These are phyloP conservation scores for Boloria selene DNA, from an alignment of 2,888 invertebrate species.

Conservation along the genomic window DNA sequence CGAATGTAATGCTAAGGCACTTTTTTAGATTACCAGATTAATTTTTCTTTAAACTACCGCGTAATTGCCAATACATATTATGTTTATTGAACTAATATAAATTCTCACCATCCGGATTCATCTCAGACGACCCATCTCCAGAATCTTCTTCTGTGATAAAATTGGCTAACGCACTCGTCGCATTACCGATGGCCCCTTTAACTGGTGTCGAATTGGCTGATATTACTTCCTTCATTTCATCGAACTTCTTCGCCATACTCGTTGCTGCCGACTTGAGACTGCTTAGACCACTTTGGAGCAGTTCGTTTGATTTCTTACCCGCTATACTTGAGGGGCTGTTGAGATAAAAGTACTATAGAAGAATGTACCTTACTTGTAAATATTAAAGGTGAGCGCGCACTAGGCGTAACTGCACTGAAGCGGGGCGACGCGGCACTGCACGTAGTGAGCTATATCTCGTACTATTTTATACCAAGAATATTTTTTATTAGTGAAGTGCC, in stretches of 20 bases:
- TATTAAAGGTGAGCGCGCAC: neutral
- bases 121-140: slow-evolving; percentile 73
- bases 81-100: neutral
- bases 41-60: too few species aligned
- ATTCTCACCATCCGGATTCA: slow-evolving; percentile 75
- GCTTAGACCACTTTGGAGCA: slow-evolving; percentile 92
- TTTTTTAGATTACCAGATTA: too few species aligned
- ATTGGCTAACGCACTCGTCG: slow-evolving; percentile 68
- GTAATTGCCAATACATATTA: too few species aligned
- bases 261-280: slow-evolving; percentile 93
- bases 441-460: too few species aligned
- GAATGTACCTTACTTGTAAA: neutral
- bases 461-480: too few species aligned
- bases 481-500: too few species aligned
- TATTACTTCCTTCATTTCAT: slow-evolving; percentile 95
- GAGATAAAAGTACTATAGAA: slow-evolving; percentile 30
- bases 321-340: slow-evolving; percentile 90
- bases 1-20: too few species aligned
- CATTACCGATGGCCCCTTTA: slow-evolving; percentile 83
- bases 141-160: slow-evolving; percentile 70
- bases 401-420: too few species aligned
- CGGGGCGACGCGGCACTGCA: too few species aligned
- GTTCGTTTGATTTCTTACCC: slow-evolving; percentile 93
- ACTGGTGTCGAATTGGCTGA: slow-evolving; percentile 94
- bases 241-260: slow-evolving; percentile 93